A percentile compares a stretch with the other conserved stretches of the same genome.
Conservation (phyloP, 2,797 vertebrate genomes). For the Aphelocoma californica region DNA sequence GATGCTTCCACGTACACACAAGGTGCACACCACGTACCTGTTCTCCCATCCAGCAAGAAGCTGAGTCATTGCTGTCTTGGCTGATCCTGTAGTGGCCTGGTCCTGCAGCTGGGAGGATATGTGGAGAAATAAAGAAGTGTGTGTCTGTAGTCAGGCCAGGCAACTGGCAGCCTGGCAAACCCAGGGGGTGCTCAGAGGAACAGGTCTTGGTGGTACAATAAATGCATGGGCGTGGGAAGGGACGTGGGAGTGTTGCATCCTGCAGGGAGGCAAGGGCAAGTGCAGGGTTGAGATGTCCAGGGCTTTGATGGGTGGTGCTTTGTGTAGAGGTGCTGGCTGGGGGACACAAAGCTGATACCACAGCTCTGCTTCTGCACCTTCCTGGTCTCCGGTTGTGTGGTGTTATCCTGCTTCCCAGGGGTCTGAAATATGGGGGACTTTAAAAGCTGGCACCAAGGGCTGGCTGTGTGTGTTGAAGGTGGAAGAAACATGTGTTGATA, state of each 20-base stretch:
- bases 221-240: neutral
- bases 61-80: neutral
- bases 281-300: neutral
- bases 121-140: neutral
- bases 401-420: neutral
- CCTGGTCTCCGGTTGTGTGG: neutral
- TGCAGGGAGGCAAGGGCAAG: too few relatives aligned
- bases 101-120: neutral
- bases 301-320: neutral
- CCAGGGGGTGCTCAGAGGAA: neutral
- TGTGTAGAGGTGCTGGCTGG: neutral
- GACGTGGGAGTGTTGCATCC: neutral
- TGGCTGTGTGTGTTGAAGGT: neutral
- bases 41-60: neutral
- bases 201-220: neutral
- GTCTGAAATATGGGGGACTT: neutral
- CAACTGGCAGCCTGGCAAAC: neutral
- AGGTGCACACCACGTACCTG: rapidly evolving
- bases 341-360: too few relatives aligned
- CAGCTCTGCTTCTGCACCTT: neutral
- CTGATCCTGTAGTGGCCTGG: neutral
- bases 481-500: neutral
- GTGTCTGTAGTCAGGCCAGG: too few relatives aligned
- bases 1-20: neutral
- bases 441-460: neutral